These are phyloP conservation scores for Papilio xuthus DNA, from an alignment of 1,140 invertebrate genomes.

Conservation along the genomic window DNA sequence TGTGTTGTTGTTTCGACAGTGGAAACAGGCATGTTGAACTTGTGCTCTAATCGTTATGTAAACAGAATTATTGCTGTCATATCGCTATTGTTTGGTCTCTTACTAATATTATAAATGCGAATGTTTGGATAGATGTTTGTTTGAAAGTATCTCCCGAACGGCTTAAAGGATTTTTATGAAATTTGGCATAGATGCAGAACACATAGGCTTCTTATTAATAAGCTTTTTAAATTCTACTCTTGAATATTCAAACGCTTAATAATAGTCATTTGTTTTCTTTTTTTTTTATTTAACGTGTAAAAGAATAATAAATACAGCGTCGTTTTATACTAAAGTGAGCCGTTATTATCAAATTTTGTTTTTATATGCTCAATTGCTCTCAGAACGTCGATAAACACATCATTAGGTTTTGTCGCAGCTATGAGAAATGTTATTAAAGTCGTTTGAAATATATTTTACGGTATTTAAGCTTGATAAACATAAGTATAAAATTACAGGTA, in stretches of 20 bases:
- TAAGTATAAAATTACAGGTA: background rate
- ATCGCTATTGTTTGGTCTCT: too few species aligned
- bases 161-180: too few species aligned
- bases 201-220: too few species aligned
- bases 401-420: background rate
- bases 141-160: too few species aligned
- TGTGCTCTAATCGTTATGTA: too few species aligned
- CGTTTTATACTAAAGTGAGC: background rate
- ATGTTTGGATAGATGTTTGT: too few species aligned
- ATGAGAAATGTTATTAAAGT: background rate
- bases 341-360: background rate
- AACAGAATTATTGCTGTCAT: too few species aligned
- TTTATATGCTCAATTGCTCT: constrained; percentile 9
- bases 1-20: background rate
- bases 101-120: too few species aligned
- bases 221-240: too few species aligned
- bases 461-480: background rate
- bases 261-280: background rate
- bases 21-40: background rate
- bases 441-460: background rate
- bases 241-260: background rate
- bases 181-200: too few species aligned
- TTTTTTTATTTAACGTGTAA: background rate
- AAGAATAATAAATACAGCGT: background rate
- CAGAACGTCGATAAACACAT: background rate